Evolutionary conservation across 2,888 invertebrate genomes (phyloP).

Genomic region (Hylaea fasciaria): DNA sequence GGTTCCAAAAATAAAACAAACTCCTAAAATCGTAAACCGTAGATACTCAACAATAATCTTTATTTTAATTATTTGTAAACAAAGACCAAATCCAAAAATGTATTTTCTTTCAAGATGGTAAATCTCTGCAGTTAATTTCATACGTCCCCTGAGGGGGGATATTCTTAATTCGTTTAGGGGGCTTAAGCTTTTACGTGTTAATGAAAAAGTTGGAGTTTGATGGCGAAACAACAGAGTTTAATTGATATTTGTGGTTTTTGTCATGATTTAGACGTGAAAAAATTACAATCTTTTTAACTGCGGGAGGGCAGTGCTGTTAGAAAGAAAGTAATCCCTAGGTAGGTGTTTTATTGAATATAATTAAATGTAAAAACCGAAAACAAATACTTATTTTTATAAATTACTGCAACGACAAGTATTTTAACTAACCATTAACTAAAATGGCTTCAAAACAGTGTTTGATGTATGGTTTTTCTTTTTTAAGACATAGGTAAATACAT

Average conservation of each 20-base stretch:
- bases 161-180: constrained; percentile 64
- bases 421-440: no score
- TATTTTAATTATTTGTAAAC: constrained; percentile 37
- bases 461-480: no score
- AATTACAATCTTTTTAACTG: no score
- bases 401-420: no score
- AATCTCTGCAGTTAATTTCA: constrained; percentile 66
- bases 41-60: constrained; percentile 7
- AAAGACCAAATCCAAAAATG: constrained; percentile 34
- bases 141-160: constrained; percentile 59
- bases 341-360: no score
- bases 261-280: neutral
- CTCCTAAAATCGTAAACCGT: neutral
- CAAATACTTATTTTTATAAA: no score
- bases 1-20: neutral
- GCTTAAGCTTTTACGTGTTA: constrained; percentile 60
- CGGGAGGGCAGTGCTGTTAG: no score
- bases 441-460: no score
- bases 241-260: constrained; percentile 48
- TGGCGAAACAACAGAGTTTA: constrained; percentile 61
- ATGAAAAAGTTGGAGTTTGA: constrained; percentile 62
- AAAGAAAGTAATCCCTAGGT: no score
- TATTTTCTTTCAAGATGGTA: constrained; percentile 51
- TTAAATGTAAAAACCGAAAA: no score
- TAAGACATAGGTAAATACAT: no score